These are phyloP conservation scores for Notoglanidium macrostoma DNA, from an alignment of 2,797 vertebrate species.

Conservation along the genomic window DNA sequence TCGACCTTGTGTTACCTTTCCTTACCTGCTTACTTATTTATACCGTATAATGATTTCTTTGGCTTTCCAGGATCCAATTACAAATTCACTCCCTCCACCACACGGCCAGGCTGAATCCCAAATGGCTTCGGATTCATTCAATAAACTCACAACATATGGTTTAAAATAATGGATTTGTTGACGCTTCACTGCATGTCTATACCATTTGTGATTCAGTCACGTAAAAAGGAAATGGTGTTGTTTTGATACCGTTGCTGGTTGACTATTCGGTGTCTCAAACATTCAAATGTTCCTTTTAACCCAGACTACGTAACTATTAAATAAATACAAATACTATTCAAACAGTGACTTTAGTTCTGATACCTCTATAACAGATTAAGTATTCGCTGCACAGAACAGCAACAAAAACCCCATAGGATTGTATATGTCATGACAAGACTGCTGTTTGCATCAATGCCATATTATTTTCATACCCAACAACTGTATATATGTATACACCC, in stretches of 20 bases:
- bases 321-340: neutral
- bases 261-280: neutral
- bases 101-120: neutral
- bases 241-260: neutral
- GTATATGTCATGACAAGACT: neutral
- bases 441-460: neutral
- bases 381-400: neutral
- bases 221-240: neutral
- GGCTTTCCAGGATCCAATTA: neutral
- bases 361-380: neutral
- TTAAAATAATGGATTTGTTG: neutral
- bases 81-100: neutral
- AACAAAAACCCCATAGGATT: neutral
- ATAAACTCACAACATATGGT: conserved; percentile 6
- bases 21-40: neutral
- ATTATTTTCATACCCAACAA: neutral
- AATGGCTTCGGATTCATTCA: conserved; percentile 7
- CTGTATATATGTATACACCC: neutral
- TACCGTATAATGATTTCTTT: neutral
- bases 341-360: neutral
- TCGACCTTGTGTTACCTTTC: neutral
- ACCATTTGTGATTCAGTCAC: neutral
- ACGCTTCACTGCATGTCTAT: neutral
- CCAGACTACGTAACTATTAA: neutral
- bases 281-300: neutral